Conservation (phyloP, 2,888 invertebrate genomes). For the Incurvaria masculella region DNA sequence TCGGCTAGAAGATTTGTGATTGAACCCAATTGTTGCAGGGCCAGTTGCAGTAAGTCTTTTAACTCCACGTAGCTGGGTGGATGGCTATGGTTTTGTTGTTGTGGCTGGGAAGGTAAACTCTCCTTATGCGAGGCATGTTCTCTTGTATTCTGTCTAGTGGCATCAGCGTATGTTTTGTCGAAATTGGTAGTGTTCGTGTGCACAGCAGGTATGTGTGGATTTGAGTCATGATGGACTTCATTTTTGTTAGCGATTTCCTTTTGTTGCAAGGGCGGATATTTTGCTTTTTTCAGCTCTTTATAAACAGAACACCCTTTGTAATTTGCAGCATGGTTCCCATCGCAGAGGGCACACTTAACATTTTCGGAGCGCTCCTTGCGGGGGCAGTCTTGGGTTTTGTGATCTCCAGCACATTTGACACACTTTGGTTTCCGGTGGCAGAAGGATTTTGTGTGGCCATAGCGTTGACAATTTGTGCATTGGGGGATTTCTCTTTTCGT, state of each 20-base stretch:
- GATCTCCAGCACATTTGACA: constrained; percentile 17
- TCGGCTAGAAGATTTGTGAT: constrained; percentile 9
- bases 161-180: background rate
- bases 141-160: no score
- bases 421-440: constrained; percentile 16
- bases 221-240: no score
- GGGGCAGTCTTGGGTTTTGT: constrained; percentile 9
- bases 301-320: no score
- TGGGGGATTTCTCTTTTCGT: no score
- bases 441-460: constrained; percentile 17
- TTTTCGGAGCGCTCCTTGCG: constrained; percentile 13
- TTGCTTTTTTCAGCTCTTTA: constrained; percentile 13
- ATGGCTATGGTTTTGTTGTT: background rate
- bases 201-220: no score
- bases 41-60: constrained; percentile 4
- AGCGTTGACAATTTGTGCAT: constrained; percentile 19
- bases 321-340: no score
- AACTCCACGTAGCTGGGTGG: background rate
- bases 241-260: no score
- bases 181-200: background rate
- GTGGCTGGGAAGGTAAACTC: no score
- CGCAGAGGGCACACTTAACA: constrained; percentile 17
- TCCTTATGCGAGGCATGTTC: no score
- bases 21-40: constrained; percentile 9
- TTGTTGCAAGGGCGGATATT: constrained; percentile 1